Base-by-base conservation (phyloP, 2,888 invertebrate genomes). In the Drosophila mimetica region DNA sequence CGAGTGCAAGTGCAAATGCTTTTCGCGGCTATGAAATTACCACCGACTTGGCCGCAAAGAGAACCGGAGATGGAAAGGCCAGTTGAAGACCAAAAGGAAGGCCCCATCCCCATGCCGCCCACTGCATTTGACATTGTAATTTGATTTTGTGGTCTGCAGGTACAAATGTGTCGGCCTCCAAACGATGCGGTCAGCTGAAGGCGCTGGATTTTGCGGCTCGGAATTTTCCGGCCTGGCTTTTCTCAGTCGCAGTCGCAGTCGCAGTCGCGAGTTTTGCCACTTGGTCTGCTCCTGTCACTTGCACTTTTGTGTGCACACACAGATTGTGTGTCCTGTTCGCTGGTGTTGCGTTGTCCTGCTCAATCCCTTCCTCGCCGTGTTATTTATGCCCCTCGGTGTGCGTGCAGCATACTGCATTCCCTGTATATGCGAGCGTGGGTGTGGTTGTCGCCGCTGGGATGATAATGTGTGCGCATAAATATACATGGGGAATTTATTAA, bases 391-490 rank as follows among this genome's bases (percentile, higher is more conserved):
- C 39, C 59, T 46, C 59, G 47, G 22, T 14, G 47, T 36, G 42
- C 20, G 41, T 18, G 48, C 8, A 7, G n/a, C 11, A 14, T 25
- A n/a, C 22, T 22, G 42, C 6, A 18, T 11, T 20, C 14, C 25
- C 30, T 9, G 14, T 30, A 13, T 25, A 18, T 11, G 18, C 16
- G 46, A 9, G 11, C n/a, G 25, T 18, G 39, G 20, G 20, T 42
- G n/a, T 8, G 18, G 1, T n/a, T n/a, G 1, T 25, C 18, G 44
- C 63, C 60, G 57, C 70, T 32, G 60, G 36, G 55, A 37, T 74
- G 81, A 84, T 84, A 69, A 85, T 82, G 76, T 77, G 79, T 76
- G 79, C 76, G 78, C 82, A 85, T 69, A 82, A 83, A 80, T 85
- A 77, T 86, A 71, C 78, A 73, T 66, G 42, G 76, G 25, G 71